phyloP scores from a whole-genome alignment of 2,888 invertebrate species.

The Agrochola macilenta region DNA sequence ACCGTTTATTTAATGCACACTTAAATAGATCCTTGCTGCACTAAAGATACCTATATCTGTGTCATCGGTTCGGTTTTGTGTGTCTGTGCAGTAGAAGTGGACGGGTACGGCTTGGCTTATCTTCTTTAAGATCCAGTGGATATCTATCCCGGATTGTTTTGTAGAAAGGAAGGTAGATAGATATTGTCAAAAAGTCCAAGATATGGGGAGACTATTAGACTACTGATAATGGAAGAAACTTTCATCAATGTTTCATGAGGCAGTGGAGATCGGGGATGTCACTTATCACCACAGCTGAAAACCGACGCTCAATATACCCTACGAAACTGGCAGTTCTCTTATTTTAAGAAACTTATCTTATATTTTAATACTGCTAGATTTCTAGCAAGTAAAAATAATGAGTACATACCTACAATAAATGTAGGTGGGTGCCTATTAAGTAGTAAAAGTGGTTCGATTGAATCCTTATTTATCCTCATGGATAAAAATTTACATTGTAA shows the following conservation, averaged over 20 bases:
- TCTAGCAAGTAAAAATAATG: background rate
- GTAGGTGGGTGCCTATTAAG: background rate
- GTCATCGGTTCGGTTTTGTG: constrained; percentile 40
- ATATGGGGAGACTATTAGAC: background rate
- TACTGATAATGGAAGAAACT: background rate
- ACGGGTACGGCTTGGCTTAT: constrained; percentile 18
- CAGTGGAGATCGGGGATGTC: background rate
- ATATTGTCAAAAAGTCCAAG: background rate
- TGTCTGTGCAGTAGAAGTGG: constrained; percentile 3
- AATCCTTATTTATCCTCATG: constrained; percentile 23
- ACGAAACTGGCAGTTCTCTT: no score
- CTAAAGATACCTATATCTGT: constrained; percentile 50
- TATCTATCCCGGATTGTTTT: constrained; percentile 18
- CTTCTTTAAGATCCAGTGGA: constrained; percentile 15
- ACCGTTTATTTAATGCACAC: constrained; percentile 77
- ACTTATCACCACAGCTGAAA: background rate
- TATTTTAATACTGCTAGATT: background rate
- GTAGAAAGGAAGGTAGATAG: background rate
- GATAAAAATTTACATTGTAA: constrained; percentile 28
- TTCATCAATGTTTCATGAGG: background rate
- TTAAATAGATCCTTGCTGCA: constrained; percentile 69
- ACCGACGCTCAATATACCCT: background rate
- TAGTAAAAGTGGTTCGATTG: background rate
- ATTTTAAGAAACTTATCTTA: background rate
- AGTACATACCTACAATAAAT: background rate